Percentiles rank a stretch among this genome's conserved stretches.
Evolutionary conservation across 2,113 vertebrate genomes (phyloP).

Genomic region (Catharus bicknelli): DNA sequence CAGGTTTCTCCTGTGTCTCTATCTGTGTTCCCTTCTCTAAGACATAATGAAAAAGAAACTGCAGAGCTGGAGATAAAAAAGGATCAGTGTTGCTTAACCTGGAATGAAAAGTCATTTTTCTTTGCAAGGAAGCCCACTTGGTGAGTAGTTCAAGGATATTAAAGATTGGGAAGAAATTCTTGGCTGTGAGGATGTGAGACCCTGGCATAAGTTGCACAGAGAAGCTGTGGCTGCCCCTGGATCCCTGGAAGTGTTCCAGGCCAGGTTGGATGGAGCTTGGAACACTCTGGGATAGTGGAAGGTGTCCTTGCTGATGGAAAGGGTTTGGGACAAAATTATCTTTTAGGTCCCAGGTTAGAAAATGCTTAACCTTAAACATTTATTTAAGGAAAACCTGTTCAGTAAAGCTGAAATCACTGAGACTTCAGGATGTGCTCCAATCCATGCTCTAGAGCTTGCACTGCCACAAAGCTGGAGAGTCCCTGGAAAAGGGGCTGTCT

Average conservation of each 20-base stretch:
- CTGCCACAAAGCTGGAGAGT: not conserved
- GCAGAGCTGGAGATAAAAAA: not conserved
- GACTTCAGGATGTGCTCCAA: not conserved
- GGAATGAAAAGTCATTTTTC: not conserved
- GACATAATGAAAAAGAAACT: not conserved
- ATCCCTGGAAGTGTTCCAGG: not conserved
- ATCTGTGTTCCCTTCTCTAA: not conserved
- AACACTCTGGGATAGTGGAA: not conserved
- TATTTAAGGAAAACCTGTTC: not conserved
- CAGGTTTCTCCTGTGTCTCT: not conserved
- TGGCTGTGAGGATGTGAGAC: accelerated
- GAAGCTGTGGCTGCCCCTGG: not conserved
- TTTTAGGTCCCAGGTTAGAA: not conserved
- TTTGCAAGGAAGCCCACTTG: not conserved
- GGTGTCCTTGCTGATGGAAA: not conserved
- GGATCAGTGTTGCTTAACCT: not conserved
- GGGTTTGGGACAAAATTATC: too few relatives aligned
- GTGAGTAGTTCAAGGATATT: not conserved
- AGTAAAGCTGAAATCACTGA: not conserved
- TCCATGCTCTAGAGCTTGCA: not conserved
- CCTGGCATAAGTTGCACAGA: not conserved
- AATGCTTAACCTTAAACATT: not conserved
- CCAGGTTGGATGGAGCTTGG: accelerated
- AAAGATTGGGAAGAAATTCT: not conserved
- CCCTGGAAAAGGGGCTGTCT: not conserved